These are phyloP conservation scores for Dysidea cf. avara DNA, from an alignment of 37 sponge, comb jelly and placozoan species.

Conservation along the genomic window DNA sequence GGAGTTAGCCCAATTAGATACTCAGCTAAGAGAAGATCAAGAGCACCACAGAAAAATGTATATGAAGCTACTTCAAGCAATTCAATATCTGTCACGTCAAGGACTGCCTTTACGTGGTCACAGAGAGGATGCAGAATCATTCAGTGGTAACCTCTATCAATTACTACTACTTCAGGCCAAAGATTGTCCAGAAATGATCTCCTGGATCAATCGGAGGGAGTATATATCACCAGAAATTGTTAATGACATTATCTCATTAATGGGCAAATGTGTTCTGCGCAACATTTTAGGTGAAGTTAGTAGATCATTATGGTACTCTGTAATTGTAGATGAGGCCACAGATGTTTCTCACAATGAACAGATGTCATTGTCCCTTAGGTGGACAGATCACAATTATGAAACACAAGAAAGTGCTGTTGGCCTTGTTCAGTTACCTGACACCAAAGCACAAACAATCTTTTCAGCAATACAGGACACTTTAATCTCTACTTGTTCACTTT, in stretches of 20 bases:
- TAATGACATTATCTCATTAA: slow-evolving; percentile 33
- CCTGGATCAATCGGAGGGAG: not conserved
- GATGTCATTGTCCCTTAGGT: slow-evolving; percentile 47
- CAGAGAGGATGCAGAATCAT: slow-evolving; percentile 7
- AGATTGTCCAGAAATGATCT: slow-evolving; percentile 4
- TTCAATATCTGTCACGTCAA: slow-evolving; percentile 17
- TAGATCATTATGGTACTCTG: slow-evolving; percentile 22
- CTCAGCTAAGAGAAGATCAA: too few relatives aligned
- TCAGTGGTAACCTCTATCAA: slow-evolving; percentile 37
- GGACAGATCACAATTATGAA: slow-evolving; percentile 37
- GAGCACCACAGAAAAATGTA: too few relatives aligned
- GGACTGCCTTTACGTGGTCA: slow-evolving; percentile 40
- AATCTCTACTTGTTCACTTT: slow-evolving; percentile 58
- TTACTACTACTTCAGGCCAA: slow-evolving; percentile 23
- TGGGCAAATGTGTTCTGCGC: slow-evolving; percentile 33
- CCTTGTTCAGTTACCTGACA: slow-evolving; percentile 56
- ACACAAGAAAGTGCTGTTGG: slow-evolving; percentile 56
- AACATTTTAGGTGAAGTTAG: slow-evolving; percentile 20
- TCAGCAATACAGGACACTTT: slow-evolving; percentile 44
- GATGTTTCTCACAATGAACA: slow-evolving; percentile 58
- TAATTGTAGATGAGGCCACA: slow-evolving; percentile 59
- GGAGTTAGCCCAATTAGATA: too few relatives aligned
- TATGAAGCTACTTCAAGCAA: slow-evolving; percentile 20
- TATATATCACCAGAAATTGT: slow-evolving; percentile 30
- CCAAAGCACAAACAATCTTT: slow-evolving; percentile 52